Conservation (phyloP, 2,888 invertebrate genomes). For the Napeogenes sylphis region DNA sequence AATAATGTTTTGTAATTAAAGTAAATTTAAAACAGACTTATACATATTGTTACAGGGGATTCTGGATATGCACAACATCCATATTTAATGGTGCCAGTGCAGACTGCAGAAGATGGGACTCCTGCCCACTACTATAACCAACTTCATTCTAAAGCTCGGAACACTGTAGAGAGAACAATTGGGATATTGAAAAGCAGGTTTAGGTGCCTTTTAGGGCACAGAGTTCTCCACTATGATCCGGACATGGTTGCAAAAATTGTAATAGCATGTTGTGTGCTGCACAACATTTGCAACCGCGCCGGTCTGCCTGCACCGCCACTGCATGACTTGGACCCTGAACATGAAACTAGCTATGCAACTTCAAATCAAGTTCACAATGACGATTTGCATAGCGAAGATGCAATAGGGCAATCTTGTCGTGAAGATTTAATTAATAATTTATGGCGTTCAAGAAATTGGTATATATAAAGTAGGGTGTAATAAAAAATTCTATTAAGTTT, state of each 20-base stretch:
- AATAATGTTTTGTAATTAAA: too few relatives aligned
- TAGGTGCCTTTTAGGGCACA: constrained; percentile 13
- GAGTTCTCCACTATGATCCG: constrained; percentile 13
- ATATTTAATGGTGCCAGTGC: constrained; percentile 20
- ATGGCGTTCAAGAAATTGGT: too few relatives aligned
- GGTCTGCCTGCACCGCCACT: too few relatives aligned
- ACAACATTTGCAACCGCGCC: too few relatives aligned
- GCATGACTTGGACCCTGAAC: too few relatives aligned
- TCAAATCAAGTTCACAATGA: too few relatives aligned
- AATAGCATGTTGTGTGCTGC: constrained; percentile 1
- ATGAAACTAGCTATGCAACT: too few relatives aligned
- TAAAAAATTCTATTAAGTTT: too few relatives aligned
- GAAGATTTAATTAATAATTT: too few relatives aligned
- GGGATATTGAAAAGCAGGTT: constrained; percentile 9
- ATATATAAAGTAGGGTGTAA: too few relatives aligned
- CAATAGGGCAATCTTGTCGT: too few relatives aligned
- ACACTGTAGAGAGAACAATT: constrained; percentile 8
- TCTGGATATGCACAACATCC: constrained; percentile 10
- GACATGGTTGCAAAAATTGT: constrained; percentile 13
- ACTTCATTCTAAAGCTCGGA: constrained; percentile 8
- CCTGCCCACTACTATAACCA: constrained; percentile 15
- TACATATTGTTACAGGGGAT: constrained; percentile 10
- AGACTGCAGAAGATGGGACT: background rate
- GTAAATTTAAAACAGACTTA: background rate
- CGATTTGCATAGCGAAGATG: too few relatives aligned